Evolutionary conservation across 2,113 vertebrate species (phyloP).

Genomic region (Canis aureus): DNA sequence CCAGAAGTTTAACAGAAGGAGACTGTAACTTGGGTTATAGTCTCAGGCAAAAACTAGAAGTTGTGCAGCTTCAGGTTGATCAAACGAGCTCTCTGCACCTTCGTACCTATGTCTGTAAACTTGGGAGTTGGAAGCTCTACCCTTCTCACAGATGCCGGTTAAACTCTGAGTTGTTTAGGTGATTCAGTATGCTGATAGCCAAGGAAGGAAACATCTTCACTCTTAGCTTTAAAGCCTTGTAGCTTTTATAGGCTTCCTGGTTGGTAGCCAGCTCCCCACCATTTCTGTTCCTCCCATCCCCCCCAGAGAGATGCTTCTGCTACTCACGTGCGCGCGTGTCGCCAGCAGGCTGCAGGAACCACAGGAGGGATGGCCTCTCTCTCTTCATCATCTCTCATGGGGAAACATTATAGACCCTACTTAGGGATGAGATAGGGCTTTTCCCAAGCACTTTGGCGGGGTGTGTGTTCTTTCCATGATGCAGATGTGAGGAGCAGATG

Average conservation of each 20-base stretch:
- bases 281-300: neutral
- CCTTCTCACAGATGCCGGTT: neutral
- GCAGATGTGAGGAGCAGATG: neutral
- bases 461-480: neutral
- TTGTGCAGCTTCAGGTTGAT: slow-evolving; percentile 13
- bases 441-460: neutral
- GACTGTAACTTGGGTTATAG: slow-evolving; percentile 16
- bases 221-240: neutral
- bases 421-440: neutral
- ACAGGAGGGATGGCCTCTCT: neutral
- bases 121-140: neutral
- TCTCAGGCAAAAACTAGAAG: neutral
- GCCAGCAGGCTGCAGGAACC: neutral
- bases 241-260: neutral
- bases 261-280: neutral
- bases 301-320: no score
- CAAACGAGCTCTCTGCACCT: neutral
- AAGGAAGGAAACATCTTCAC: neutral
- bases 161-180: neutral
- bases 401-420: neutral
- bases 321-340: no score
- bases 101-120: neutral
- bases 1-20: slow-evolving; percentile 42
- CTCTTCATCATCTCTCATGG: neutral
- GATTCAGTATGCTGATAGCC: neutral